Evolutionary conservation across 2,888 invertebrate species (phyloP).

Genomic region (Phymatocera aterrima): DNA sequence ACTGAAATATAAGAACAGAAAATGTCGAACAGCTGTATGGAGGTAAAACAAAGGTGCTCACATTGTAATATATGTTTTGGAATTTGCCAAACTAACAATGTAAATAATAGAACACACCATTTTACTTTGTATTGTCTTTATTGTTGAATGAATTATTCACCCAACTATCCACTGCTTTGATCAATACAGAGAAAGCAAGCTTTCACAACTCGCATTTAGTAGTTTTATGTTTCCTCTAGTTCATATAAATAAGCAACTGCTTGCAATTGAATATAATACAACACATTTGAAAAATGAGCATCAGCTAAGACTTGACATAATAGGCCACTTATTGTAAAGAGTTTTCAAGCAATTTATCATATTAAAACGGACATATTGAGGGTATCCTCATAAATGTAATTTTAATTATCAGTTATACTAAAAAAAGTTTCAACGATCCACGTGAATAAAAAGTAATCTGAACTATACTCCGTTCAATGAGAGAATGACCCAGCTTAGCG

Average conservation of each 20-base stretch:
- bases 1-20: neutral
- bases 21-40: neutral
- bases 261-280: neutral
- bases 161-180: conserved; percentile 4
- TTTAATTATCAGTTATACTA: neutral
- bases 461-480: no score
- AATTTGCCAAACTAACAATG: neutral
- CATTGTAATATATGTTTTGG: neutral
- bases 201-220: neutral
- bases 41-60: neutral
- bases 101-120: conserved; percentile 12
- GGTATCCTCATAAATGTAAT: neutral
- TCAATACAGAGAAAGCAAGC: conserved; percentile 10
- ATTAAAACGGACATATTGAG: neutral
- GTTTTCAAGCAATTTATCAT: neutral
- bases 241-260: neutral
- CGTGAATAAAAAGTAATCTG: neutral
- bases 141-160: conserved; percentile 4
- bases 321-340: neutral
- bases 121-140: conserved; percentile 32
- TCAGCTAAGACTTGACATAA: neutral
- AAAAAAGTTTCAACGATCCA: neutral
- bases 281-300: neutral
- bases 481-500: no score
- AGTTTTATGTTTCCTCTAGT: neutral